Conservation (phyloP, 2,113 vertebrate genomes). For the Forbesichthys papilliferus region DNA sequence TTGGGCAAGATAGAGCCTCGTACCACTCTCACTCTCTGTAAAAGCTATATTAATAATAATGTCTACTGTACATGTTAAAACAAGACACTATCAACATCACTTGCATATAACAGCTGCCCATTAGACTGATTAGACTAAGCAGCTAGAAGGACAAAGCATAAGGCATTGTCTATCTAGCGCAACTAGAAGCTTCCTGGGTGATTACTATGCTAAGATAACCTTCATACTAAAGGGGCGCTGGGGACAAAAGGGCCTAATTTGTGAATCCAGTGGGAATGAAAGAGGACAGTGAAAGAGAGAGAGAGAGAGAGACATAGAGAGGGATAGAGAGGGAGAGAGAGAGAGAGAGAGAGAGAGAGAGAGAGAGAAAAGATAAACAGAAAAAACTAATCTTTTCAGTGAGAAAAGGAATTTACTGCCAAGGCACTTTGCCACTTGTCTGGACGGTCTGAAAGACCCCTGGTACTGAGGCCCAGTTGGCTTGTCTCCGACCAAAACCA, state of each 20-base stretch:
- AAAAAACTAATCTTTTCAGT: background rate
- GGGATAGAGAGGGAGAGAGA: background rate
- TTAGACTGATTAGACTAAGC: too few species aligned
- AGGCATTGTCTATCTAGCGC: conserved; percentile 6
- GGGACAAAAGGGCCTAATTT: conserved; percentile 54
- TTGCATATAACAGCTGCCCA: too few species aligned
- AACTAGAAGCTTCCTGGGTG: conserved; percentile 31
- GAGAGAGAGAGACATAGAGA: background rate
- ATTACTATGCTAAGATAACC: conserved; percentile 64
- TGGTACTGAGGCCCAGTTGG: background rate
- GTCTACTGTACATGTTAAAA: too few species aligned
- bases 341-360: too few species aligned
- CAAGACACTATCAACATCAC: too few species aligned
- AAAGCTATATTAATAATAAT: too few species aligned
- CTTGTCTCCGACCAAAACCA: background rate
- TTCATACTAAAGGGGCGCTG: background rate
- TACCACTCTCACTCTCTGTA: too few species aligned
- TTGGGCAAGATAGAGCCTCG: too few species aligned
- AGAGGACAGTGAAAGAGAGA: background rate
- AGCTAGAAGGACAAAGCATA: background rate
- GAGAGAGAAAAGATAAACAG: background rate
- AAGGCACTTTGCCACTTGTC: background rate
- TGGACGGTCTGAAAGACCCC: background rate
- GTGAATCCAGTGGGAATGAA: conserved; percentile 37
- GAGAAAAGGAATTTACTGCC: background rate